Evolutionary conservation across 2,113 vertebrate genomes (phyloP), one percentile per base, ranked within the genome.

Genomic region (Leptosomus discolor): DNA sequence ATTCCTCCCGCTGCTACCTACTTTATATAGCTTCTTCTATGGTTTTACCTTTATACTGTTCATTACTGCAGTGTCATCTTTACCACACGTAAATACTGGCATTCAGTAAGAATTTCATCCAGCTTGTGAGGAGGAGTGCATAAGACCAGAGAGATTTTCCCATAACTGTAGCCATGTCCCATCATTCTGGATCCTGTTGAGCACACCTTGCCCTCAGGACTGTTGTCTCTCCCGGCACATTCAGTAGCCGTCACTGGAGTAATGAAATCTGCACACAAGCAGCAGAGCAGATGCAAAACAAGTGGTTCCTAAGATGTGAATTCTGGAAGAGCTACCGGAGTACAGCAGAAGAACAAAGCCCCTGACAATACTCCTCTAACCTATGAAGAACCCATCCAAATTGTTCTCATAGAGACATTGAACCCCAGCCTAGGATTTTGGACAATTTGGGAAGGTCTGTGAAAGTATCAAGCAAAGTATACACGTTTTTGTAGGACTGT

Each of bases 101-200:
- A 34, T 69, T 76, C 45, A 36, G 50, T 48, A 53, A 63, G 53
- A 76, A 58, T 85, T 85, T 88, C 39, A 68, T 37, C 29, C 67
- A 61, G 18, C 22, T 54, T 19, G 16, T 48, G 48, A 64, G 50
- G 14, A 79, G n/a, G 15, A 79, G n/a, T 54, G 92, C 20, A 2
- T 60, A 45, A 53, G 15, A 68, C 41, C 65, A 64, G 61, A 41
- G 74, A 78, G 36, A 11, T 64, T 61, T 69, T 12, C 41, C 48
- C n/a, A 3, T 75, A 50, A 11, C 26, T 61, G 11, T n/a, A 88
- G 67, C 67, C 26, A 22, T 80, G 27, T 13, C 67, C 41, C 24
- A 2, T 23, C n/a, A 57, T 82, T 87, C 69, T 64, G n/a, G 22
- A 78, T 61, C 57, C 39, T 4, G 0, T 0, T 19, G n/a, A 41